These are phyloP conservation scores for Loxodonta africana DNA, from an alignment of 2,113 vertebrate species.

Conservation along the genomic window DNA sequence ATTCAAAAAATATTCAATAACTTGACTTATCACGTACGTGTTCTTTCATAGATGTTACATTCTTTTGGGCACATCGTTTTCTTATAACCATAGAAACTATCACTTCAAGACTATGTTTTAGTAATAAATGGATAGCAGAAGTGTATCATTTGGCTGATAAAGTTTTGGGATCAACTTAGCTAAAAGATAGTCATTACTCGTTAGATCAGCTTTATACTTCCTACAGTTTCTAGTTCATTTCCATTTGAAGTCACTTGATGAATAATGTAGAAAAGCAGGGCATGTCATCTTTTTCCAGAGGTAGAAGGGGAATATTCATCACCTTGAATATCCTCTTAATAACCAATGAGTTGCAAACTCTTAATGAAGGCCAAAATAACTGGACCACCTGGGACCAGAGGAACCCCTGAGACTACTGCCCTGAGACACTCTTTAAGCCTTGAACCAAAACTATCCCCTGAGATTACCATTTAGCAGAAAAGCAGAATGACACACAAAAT, in stretches of 20 bases:
- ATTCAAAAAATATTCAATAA: background rate
- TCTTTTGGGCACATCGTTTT: background rate
- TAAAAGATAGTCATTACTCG: background rate
- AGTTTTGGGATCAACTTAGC: background rate
- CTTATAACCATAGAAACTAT: background rate
- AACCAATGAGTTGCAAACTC: background rate
- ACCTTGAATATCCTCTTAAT: background rate
- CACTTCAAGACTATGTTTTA: background rate
- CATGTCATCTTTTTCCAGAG: background rate
- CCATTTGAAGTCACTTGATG: background rate
- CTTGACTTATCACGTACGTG: background rate
- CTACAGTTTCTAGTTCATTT: background rate
- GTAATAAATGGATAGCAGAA: background rate
- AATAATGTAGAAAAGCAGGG: background rate
- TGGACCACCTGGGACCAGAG: too few species aligned
- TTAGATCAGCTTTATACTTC: too few species aligned
- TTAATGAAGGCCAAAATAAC: too few species aligned
- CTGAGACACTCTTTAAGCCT: too few species aligned
- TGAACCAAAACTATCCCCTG: too few species aligned
- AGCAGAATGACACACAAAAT: too few species aligned
- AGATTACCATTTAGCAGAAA: too few species aligned
- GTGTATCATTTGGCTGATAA: background rate
- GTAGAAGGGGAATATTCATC: accelerated
- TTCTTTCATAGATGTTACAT: background rate
- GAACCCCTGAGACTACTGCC: too few species aligned